A percentile compares a stretch with the other conserved stretches of the same genome.
Conservation (phyloP, 2,888 invertebrate genomes). For the Scelioninae gen. 1 region DNA sequence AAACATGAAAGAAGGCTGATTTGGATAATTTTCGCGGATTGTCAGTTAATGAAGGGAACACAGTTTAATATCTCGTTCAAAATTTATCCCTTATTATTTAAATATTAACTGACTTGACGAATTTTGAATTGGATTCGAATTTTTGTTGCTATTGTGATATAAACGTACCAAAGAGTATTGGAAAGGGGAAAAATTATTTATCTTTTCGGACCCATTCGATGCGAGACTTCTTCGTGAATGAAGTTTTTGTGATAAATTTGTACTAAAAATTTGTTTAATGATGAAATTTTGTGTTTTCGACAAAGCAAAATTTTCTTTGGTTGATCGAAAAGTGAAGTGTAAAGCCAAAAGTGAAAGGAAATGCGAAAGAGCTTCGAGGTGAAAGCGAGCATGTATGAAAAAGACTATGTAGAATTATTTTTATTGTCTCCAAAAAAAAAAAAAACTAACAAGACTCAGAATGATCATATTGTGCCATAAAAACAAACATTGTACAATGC, state of each 20-base stretch:
- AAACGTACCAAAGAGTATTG: slow-evolving; percentile 84
- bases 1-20: slow-evolving; percentile 83
- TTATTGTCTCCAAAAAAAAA: slow-evolving; percentile 81
- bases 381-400: slow-evolving; percentile 77
- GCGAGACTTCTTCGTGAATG: slow-evolving; percentile 15
- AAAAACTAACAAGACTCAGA: slow-evolving; percentile 83
- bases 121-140: no score
- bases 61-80: slow-evolving; percentile 76
- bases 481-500: slow-evolving; percentile 72
- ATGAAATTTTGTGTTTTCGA: slow-evolving; percentile 12
- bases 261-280: neutral
- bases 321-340: slow-evolving; percentile 30
- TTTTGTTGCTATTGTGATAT: slow-evolving; percentile 83
- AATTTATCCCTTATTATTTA: slow-evolving; percentile 75
- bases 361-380: slow-evolving; percentile 69
- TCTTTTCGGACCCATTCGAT: slow-evolving; percentile 73
- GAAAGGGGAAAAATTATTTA: slow-evolving; percentile 73
- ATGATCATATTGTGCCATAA: slow-evolving; percentile 84
- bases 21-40: slow-evolving; percentile 80
- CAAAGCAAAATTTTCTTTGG: slow-evolving; percentile 36
- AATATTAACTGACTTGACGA: slow-evolving; percentile 82
- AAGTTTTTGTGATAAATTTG: slow-evolving; percentile 40
- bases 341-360: slow-evolving; percentile 62
- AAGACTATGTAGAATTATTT: slow-evolving; percentile 84
- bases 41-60: slow-evolving; percentile 79